Percentiles rank a stretch among this genome's conserved stretches.
Evolutionary conservation across 1,140 invertebrate genomes (phyloP).

Genomic region (Oedothorax gibbosus): DNA sequence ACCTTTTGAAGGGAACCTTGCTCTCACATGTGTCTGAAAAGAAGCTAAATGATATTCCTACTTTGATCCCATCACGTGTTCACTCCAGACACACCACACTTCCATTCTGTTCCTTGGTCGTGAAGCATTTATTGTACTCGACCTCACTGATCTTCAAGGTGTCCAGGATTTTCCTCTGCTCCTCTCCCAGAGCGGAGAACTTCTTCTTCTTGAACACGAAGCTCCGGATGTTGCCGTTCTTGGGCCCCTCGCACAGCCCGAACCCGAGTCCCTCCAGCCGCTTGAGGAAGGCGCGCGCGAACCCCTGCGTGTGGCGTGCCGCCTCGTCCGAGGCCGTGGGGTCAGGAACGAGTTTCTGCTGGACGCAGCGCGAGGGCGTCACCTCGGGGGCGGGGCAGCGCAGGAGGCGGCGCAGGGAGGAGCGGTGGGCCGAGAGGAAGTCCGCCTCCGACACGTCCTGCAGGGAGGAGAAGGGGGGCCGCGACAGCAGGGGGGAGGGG

Average conservation of each 20-base stretch:
- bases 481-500: slow-evolving; percentile 7
- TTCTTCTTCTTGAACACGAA: slow-evolving; percentile 55
- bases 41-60: no score
- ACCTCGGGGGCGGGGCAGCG: neutral
- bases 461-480: slow-evolving; percentile 23
- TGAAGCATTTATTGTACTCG: slow-evolving; percentile 56
- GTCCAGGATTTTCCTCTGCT: slow-evolving; percentile 17
- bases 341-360: slow-evolving; percentile 36
- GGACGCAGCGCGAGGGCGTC: slow-evolving; percentile 27
- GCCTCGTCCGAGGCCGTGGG: slow-evolving; percentile 22
- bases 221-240: slow-evolving; percentile 13
- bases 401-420: slow-evolving; percentile 16
- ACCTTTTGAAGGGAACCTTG: no score
- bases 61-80: neutral
- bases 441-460: slow-evolving; percentile 30
- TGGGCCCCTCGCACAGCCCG: slow-evolving; percentile 35
- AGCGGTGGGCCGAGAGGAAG: slow-evolving; percentile 19
- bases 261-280: slow-evolving; percentile 28
- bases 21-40: no score
- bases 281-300: slow-evolving; percentile 36
- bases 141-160: slow-evolving; percentile 21
- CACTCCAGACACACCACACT: slow-evolving; percentile 49
- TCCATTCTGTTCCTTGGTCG: slow-evolving; percentile 27
- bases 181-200: slow-evolving; percentile 40
- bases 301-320: slow-evolving; percentile 12